A percentile compares a stretch with the other conserved stretches of the same genome.
Evolutionary conservation across 2,113 vertebrate genomes (phyloP).

Genomic region (Rana temporaria): DNA sequence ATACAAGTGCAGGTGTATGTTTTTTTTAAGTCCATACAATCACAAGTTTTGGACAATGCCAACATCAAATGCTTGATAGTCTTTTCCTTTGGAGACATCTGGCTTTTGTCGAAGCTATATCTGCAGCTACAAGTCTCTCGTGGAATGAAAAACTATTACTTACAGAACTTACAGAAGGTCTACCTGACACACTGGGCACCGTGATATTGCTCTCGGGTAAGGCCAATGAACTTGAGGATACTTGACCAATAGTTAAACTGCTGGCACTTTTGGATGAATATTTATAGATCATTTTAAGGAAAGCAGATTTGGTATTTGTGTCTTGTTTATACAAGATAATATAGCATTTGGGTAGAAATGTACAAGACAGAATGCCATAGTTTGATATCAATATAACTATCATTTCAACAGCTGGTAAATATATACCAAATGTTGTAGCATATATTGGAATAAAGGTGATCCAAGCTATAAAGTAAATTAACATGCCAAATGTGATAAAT

Average conservation of each 20-base stretch:
- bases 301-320: constrained; percentile 84
- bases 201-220: constrained; percentile 19
- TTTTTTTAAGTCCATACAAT: too few species aligned
- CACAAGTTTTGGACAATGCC: too few species aligned
- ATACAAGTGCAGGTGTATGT: too few species aligned
- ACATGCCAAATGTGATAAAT: constrained; percentile 91
- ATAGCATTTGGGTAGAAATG: constrained; percentile 88
- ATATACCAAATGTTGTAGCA: constrained; percentile 80
- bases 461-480: constrained; percentile 90
- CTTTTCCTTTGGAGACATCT: constrained; percentile 65
- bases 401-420: constrained; percentile 86
- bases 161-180: constrained; percentile 45
- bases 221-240: constrained; percentile 64
- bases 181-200: background rate
- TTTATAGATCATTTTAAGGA: constrained; percentile 80
- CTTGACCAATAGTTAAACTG: constrained; percentile 66
- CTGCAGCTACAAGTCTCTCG: constrained; percentile 34
- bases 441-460: constrained; percentile 85
- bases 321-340: constrained; percentile 84
- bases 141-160: constrained; percentile 62
- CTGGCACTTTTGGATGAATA: constrained; percentile 76
- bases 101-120: constrained; percentile 35
- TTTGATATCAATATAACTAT: constrained; percentile 89
- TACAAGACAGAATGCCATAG: constrained; percentile 85
- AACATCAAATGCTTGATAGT: constrained; percentile 75